Percentiles rank a stretch among this genome's conserved stretches.
phyloP scores from a whole-genome alignment of 2,888 invertebrate species.

The Protophormia terraenovae region DNA sequence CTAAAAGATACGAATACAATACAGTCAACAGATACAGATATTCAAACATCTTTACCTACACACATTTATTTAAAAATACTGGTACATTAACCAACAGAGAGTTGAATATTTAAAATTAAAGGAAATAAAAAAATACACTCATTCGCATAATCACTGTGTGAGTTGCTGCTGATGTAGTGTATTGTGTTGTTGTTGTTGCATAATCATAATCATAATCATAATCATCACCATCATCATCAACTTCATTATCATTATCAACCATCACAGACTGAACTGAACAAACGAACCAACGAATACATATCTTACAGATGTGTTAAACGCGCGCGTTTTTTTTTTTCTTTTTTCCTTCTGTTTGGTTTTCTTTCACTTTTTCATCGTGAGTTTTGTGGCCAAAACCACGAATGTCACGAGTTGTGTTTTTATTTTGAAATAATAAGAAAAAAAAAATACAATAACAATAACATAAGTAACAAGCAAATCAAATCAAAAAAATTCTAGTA shows the following conservation, averaged over 20 bases:
- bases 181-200: slow-evolving; percentile 14
- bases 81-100: neutral
- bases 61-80: no score
- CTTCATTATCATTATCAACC: neutral
- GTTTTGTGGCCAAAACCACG: slow-evolving; percentile 3
- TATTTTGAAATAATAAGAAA: slow-evolving; percentile 43
- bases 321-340: slow-evolving; percentile 40
- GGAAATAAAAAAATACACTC: neutral
- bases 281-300: neutral
- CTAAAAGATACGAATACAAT: neutral
- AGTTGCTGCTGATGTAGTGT: neutral
- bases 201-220: slow-evolving; percentile 31
- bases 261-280: neutral
- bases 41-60: neutral
- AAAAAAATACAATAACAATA: neutral
- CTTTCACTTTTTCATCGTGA: neutral
- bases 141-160: slow-evolving; percentile 44
- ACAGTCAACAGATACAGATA: no score
- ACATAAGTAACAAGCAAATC: slow-evolving; percentile 58
- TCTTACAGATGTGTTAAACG: slow-evolving; percentile 45
- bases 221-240: slow-evolving; percentile 7
- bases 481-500: slow-evolving; percentile 54
- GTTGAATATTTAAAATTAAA: neutral
- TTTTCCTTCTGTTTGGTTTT: neutral
- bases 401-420: slow-evolving; percentile 58